These are phyloP conservation scores for Meteorus cinctellus DNA, from an alignment of 2,888 invertebrate genomes.

Conservation along the genomic window DNA sequence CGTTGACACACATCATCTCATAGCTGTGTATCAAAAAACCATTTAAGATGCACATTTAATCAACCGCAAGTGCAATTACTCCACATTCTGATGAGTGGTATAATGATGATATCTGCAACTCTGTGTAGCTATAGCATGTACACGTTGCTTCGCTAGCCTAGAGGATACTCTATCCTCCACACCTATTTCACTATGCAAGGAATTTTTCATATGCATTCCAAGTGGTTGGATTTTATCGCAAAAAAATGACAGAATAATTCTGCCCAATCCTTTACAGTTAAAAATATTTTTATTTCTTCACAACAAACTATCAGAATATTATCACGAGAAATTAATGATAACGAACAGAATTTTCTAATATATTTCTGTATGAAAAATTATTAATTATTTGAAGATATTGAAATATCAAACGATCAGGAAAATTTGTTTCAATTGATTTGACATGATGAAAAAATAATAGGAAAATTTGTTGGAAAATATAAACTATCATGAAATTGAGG, in stretches of 20 bases:
- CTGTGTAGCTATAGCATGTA: not conserved
- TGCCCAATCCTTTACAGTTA: too few relatives aligned
- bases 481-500: too few relatives aligned
- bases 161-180: not conserved
- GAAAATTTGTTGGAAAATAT: too few relatives aligned
- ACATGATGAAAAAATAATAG: too few relatives aligned
- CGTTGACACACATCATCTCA: not conserved
- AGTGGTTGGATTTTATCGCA: not conserved
- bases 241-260: constrained; percentile 14
- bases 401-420: too few relatives aligned
- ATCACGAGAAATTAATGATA: too few relatives aligned
- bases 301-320: too few relatives aligned
- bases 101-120: not conserved
- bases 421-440: too few relatives aligned
- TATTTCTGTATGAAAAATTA: too few relatives aligned
- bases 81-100: constrained; percentile 21
- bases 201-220: not conserved
- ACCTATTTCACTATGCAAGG: not conserved
- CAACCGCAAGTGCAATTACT: constrained; percentile 13
- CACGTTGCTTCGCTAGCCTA: not conserved
- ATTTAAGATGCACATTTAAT: not conserved
- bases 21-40: not conserved
- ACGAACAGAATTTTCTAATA: too few relatives aligned
- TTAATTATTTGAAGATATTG: too few relatives aligned
- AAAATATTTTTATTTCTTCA: too few relatives aligned